phyloP scores from a whole-genome alignment of 2,113 vertebrate genomes.

The Fregata magnificens region DNA sequence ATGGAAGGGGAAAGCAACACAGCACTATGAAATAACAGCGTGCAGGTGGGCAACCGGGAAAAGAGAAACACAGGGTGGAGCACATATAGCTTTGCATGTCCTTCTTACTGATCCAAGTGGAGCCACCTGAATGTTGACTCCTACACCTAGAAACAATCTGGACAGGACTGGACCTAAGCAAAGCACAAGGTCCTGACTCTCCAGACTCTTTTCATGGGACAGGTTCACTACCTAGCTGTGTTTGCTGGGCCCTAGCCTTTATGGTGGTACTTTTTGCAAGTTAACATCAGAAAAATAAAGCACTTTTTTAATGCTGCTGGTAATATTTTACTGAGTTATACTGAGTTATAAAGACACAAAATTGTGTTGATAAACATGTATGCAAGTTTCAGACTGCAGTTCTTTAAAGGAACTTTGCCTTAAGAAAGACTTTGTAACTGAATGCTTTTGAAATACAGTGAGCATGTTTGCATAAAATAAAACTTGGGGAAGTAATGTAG shows the following conservation, averaged over 20 bases:
- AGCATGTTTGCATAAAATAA: background rate
- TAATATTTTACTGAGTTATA: background rate
- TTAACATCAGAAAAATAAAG: background rate
- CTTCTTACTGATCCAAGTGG: background rate
- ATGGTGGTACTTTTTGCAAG: background rate
- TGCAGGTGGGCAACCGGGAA: background rate
- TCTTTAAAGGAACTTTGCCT: background rate
- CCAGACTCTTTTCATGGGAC: background rate
- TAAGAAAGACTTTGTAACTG: background rate
- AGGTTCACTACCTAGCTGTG: background rate
- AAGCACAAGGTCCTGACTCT: background rate
- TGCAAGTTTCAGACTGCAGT: background rate
- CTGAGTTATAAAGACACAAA: background rate
- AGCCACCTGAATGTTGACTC: background rate
- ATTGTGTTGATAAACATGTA: background rate
- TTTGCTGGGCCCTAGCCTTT: background rate
- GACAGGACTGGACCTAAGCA: background rate
- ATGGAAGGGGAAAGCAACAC: background rate
- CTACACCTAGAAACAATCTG: background rate
- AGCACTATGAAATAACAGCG: rapidly evolving
- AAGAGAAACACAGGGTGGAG: background rate
- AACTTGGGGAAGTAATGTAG: background rate
- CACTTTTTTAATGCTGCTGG: background rate
- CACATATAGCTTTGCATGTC: background rate
- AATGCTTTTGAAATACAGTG: background rate